Conservation (phyloP, 2,888 invertebrate species). For the Volucella inflata region DNA sequence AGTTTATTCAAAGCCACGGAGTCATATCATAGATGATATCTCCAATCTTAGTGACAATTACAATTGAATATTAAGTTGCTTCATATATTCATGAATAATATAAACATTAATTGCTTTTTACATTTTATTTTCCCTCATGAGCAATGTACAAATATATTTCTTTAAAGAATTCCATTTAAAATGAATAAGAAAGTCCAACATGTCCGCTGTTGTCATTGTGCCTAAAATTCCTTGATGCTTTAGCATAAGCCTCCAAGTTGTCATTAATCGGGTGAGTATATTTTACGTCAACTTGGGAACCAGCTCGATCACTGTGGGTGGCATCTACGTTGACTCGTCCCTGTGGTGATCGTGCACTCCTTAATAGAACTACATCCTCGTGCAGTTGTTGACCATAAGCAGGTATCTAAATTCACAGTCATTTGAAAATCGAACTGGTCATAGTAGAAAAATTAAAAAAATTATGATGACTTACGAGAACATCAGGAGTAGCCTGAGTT, state of each 20-base stretch:
- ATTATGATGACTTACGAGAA: not conserved
- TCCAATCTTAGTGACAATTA: too few relatives aligned
- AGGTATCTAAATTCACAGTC: not conserved
- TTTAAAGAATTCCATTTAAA: too few relatives aligned
- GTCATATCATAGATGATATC: too few relatives aligned
- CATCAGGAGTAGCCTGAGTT: too few relatives aligned
- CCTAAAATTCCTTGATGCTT: conserved; percentile 31
- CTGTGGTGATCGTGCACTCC: conserved; percentile 27
- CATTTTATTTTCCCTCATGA: too few relatives aligned
- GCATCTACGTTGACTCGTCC: conserved; percentile 2
- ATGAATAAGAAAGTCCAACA: conserved; percentile 23
- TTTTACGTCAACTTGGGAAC: not conserved
- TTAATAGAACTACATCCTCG: not conserved
- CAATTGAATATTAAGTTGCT: too few relatives aligned
- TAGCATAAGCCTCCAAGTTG: conserved; percentile 16
- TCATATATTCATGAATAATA: too few relatives aligned
- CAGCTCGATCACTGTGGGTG: not conserved
- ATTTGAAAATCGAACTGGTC: not conserved
- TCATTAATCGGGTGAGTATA: conserved; percentile 1
- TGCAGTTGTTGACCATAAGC: not conserved
- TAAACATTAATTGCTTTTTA: too few relatives aligned
- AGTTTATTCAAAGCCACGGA: too few relatives aligned
- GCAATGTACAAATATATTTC: too few relatives aligned
- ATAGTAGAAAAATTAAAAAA: not conserved
- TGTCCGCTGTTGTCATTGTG: conserved; percentile 32